These are phyloP conservation scores for Columba janthina DNA, from an alignment of 2,113 vertebrate species.

Conservation along the genomic window DNA sequence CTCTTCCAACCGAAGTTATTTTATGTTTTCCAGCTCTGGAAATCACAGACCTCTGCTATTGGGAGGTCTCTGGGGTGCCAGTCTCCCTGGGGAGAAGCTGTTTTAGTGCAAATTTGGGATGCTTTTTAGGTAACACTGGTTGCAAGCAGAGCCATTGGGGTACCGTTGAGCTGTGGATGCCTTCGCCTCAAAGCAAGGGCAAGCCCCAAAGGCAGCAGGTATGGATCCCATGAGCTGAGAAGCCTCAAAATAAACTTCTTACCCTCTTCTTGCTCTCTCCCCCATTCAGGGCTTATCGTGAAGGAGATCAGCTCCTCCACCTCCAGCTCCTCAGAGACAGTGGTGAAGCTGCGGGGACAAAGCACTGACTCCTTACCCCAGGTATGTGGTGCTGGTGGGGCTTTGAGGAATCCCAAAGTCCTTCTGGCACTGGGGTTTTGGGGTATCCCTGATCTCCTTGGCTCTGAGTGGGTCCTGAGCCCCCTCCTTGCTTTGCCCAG, in stretches of 20 bases:
- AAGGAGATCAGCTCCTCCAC: slow-evolving; percentile 96
- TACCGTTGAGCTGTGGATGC: accelerated
- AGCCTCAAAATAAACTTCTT: not conserved
- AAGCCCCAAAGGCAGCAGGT: not conserved
- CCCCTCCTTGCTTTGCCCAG: slow-evolving; percentile 57
- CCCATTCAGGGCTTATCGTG: slow-evolving; percentile 86
- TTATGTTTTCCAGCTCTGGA: not conserved
- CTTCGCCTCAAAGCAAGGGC: not conserved
- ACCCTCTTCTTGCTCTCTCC: not conserved
- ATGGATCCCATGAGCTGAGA: not conserved
- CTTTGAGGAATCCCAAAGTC: not conserved
- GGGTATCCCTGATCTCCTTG: accelerated
- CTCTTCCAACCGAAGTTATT: too few species aligned
- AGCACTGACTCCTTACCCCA: slow-evolving; percentile 96
- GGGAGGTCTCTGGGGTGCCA: not conserved
- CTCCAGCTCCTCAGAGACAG: slow-evolving; percentile 96
- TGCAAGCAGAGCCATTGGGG: accelerated
- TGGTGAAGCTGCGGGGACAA: slow-evolving; percentile 95
- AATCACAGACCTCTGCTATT: not conserved
- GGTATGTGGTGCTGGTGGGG: slow-evolving; percentile 67
- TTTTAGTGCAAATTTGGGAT: not conserved
- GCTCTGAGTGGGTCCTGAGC: not conserved
- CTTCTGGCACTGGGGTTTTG: accelerated
- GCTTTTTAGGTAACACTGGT: not conserved
- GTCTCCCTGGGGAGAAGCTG: not conserved